Evolutionary conservation across 2,113 vertebrate genomes (phyloP).

Genomic region (Megaptera novaeangliae): DNA sequence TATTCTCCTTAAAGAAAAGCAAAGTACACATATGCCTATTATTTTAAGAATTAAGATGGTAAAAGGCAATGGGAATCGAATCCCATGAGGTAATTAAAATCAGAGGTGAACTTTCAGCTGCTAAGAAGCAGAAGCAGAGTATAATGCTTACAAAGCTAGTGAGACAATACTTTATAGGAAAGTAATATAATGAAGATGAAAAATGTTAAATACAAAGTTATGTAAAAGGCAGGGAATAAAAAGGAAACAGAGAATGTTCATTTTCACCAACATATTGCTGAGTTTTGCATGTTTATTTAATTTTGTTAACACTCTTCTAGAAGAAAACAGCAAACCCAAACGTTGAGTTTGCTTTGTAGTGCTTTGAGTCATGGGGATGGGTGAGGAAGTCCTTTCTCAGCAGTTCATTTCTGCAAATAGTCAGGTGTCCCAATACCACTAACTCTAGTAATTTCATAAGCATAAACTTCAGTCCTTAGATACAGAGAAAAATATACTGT

Average conservation of each 20-base stretch:
- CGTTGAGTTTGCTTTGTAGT: background rate
- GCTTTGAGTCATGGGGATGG: background rate
- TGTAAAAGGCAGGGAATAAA: background rate
- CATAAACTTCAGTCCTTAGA: background rate
- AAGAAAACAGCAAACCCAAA: background rate
- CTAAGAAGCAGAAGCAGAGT: background rate
- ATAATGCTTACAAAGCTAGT: background rate
- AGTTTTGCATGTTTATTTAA: background rate
- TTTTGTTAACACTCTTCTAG: background rate
- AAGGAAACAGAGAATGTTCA: background rate
- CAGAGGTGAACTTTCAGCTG: background rate
- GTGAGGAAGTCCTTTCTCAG: background rate
- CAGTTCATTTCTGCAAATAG: background rate
- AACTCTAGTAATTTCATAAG: background rate
- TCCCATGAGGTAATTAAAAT: background rate
- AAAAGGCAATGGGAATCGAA: background rate
- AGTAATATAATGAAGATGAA: background rate
- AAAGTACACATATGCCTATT: background rate
- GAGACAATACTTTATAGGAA: background rate
- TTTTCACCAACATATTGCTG: background rate
- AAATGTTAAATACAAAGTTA: background rate
- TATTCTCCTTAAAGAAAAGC: background rate
- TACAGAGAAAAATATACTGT: background rate
- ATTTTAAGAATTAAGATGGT: constrained; percentile 1
- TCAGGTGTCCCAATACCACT: background rate